These are phyloP conservation scores for Tanytarsus gracilentus DNA, from an alignment of 2,888 invertebrate species.

Conservation along the genomic window DNA sequence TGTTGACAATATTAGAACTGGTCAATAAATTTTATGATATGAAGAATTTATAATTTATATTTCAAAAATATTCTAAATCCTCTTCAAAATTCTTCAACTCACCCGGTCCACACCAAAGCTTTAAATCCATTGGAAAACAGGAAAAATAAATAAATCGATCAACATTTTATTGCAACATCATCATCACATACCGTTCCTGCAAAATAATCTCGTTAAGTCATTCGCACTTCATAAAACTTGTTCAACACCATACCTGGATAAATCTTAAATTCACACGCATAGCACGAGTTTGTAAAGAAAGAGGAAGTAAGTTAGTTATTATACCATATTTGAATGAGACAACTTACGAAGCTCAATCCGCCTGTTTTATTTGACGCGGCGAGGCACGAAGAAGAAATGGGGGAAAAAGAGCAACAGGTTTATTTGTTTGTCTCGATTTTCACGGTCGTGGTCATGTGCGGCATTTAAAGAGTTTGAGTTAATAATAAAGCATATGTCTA, in stretches of 20 bases:
- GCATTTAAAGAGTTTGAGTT: not conserved
- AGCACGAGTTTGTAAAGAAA: not conserved
- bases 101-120: slow-evolving; percentile 68
- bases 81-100: slow-evolving; percentile 29
- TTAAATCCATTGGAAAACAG: not conserved
- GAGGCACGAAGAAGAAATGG: not conserved
- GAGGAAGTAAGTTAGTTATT: not conserved
- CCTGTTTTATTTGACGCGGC: too few relatives aligned
- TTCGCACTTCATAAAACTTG: too few relatives aligned
- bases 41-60: not conserved
- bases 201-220: too few relatives aligned
- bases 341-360: slow-evolving; percentile 23
- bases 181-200: too few relatives aligned
- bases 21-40: too few relatives aligned
- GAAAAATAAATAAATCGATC: not conserved
- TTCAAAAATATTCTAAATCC: not conserved
- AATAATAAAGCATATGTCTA: slow-evolving; percentile 28
- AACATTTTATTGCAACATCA: not conserved
- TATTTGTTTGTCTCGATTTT: not conserved
- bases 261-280: too few relatives aligned
- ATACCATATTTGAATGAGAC: not conserved
- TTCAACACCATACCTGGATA: too few relatives aligned
- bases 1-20: too few relatives aligned
- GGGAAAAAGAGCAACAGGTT: not conserved
- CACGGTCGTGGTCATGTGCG: not conserved